Base-by-base conservation (phyloP, 2,888 invertebrate genomes). In the Pelosia muscerda region DNA sequence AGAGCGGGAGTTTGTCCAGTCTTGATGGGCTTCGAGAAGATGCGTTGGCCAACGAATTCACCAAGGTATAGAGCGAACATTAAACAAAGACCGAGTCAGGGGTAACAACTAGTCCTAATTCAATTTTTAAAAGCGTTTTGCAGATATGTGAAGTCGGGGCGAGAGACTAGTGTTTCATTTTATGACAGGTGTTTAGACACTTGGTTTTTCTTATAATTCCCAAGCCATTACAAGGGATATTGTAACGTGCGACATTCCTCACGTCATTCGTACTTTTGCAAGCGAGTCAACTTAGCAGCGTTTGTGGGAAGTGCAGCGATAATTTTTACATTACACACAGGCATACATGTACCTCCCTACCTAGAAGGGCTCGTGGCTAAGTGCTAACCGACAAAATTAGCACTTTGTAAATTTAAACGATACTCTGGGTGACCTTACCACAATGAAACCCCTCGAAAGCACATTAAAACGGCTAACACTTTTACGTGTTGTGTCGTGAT, bases 211-310 rank as follows among this genome's bases (percentile, higher is more conserved):
- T 57, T 68, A 28, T 38, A 58, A 59, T 63, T 58, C 54, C 23
- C 63, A 55, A 63, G 59, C 25, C 34, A 53, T 58, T 59, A 31
- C 63, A 58, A 68, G 38, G 59, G 22, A 63, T 23, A 64, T 68
- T 68, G 63, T 64, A 60, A 38, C 55, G 63, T 68, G 68, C 28
- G 63, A 55, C 60, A 63, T 59, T 60, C 54, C 60, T 54, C 28
- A 49, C 42, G 31, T 38, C 23, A 42, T 58, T 58, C 31, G 31
- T 19, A 19, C 19, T 68, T 63, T 68, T 63, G 25, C 34, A 38
- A 34, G 10, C 54, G n/a, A 49, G n/a, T 49, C 2, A 15, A 57
- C 19, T 23, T 59, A 23, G 25, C 59, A 38, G 23, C 19, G 59
- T 59, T 23, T 34, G 34, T 58, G 22, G 2, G 9, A 2, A 15